Evolutionary conservation across 2,888 invertebrate genomes (phyloP), one percentile per base, ranked within the genome.

Genomic region (Drosophila infuscata): DNA sequence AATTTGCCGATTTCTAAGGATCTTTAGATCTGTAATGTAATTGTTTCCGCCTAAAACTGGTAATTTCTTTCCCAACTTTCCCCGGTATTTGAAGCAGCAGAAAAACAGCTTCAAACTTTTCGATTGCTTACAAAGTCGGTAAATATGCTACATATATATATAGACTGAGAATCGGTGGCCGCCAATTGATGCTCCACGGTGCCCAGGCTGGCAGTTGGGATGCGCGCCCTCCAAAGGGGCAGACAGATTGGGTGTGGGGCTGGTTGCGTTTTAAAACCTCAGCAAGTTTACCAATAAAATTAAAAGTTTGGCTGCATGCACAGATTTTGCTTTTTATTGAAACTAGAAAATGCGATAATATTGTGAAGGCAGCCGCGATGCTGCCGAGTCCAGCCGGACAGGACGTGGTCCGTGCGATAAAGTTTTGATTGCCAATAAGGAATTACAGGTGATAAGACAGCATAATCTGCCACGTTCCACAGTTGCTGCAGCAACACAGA

Each of bases 361-460:
- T 72, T 74, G 66, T 57, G 56, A 57, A 64, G 67, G 67, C 58
- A 56, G 46, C 54, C 60, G 51, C 62, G 61, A 53, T 36, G 46
- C 53, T 41, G 30, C 8, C 49, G 43, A 17, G 52, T 56, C 41
- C 59, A 74, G 51, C 51, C 51, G 70, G 36, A 36, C 57, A 53
- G 70, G 57, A 67, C 70, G 68, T 68, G 63, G 68, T 52, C 62
- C 74, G 74, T 65, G 66, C 68, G 71, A 73, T 67, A 83, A 89
- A 89, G 84, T 89, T 91, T 91, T 91, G 91, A 92, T 91, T 92
- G 91, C 83, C 91, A 91, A 91, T 90, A 91, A 86, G 83, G 83
- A 90, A 87, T 91, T 91, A 86, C 91, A 91, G 91, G 92, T 90
- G 92, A 89, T 91, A 91, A 91, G 89, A 85, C 84, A 87, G 79